These are phyloP conservation scores for Tiliacea citrago DNA, from an alignment of 2,888 invertebrate genomes.

Conservation along the genomic window DNA sequence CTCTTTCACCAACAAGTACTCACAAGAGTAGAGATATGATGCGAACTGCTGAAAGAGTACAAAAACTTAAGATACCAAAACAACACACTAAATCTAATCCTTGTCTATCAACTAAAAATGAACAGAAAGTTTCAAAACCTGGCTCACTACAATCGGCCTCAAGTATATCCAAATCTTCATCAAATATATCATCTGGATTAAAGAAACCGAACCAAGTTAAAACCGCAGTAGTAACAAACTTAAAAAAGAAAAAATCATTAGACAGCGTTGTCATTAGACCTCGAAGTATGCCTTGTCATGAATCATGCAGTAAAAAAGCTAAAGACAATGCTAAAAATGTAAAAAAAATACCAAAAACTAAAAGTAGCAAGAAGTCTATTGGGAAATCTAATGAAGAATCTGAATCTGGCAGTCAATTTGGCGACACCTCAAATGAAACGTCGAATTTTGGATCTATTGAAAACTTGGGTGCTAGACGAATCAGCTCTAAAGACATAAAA, in stretches of 20 bases:
- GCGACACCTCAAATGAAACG: slow-evolving; percentile 83
- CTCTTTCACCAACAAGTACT: slow-evolving; percentile 70
- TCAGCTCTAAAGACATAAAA: slow-evolving; percentile 87
- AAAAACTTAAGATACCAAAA: slow-evolving; percentile 82
- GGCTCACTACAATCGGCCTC: slow-evolving; percentile 71
- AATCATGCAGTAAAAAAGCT: slow-evolving; percentile 80
- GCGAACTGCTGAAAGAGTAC: slow-evolving; percentile 86
- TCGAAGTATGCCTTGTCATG: slow-evolving; percentile 82
- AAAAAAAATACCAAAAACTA: slow-evolving; percentile 75
- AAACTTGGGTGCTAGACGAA: slow-evolving; percentile 70
- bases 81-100: slow-evolving; percentile 80
- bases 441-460: slow-evolving; percentile 79
- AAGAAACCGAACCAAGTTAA: slow-evolving; percentile 80
- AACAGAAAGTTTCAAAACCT: slow-evolving; percentile 71
- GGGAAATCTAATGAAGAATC: slow-evolving; percentile 72
- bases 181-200: slow-evolving; percentile 74
- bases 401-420: slow-evolving; percentile 81
- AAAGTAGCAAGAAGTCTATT: slow-evolving; percentile 69
- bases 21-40: slow-evolving; percentile 87
- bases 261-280: slow-evolving; percentile 80
- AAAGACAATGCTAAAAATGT: slow-evolving; percentile 75
- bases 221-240: slow-evolving; percentile 83
- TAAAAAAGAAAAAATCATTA: slow-evolving; percentile 84
- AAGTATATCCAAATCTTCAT: slow-evolving; percentile 81
- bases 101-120: slow-evolving; percentile 74